Evolutionary conservation across 2,113 vertebrate species (phyloP).

Genomic region (Ciconia maguari): DNA sequence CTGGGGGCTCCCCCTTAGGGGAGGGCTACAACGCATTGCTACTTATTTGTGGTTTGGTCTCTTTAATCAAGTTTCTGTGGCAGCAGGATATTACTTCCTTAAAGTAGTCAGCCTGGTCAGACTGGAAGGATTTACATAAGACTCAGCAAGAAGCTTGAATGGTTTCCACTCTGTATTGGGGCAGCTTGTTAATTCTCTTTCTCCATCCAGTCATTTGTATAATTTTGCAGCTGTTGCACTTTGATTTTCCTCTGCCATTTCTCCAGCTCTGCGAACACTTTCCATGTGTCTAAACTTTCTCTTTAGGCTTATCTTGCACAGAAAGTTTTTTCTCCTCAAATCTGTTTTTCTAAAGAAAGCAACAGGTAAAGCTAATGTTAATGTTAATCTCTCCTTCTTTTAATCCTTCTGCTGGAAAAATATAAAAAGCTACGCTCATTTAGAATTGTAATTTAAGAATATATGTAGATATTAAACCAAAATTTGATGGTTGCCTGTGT

Average conservation of each 20-base stretch:
- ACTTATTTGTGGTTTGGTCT: neutral
- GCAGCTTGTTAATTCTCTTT: neutral
- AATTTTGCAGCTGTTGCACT: neutral
- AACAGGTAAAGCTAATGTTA: neutral
- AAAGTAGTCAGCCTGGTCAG: neutral
- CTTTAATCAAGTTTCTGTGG: neutral
- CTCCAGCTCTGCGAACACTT: neutral
- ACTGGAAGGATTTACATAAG: neutral
- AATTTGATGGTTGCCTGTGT: neutral
- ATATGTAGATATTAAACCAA: neutral
- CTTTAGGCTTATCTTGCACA: neutral
- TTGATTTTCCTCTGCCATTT: neutral
- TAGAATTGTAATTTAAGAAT: neutral
- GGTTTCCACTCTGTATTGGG: neutral
- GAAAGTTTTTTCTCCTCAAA: neutral
- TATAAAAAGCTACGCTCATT: neutral
- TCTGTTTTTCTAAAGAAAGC: neutral
- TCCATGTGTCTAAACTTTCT: neutral
- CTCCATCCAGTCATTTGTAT: neutral
- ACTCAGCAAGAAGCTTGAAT: neutral
- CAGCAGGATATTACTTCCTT: constrained; percentile 3
- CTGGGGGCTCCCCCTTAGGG: neutral
- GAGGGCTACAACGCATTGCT: neutral
- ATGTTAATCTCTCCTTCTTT: neutral
- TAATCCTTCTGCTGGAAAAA: neutral